phyloP scores from a whole-genome alignment of 2,888 invertebrate species.

The Archips xylosteana region DNA sequence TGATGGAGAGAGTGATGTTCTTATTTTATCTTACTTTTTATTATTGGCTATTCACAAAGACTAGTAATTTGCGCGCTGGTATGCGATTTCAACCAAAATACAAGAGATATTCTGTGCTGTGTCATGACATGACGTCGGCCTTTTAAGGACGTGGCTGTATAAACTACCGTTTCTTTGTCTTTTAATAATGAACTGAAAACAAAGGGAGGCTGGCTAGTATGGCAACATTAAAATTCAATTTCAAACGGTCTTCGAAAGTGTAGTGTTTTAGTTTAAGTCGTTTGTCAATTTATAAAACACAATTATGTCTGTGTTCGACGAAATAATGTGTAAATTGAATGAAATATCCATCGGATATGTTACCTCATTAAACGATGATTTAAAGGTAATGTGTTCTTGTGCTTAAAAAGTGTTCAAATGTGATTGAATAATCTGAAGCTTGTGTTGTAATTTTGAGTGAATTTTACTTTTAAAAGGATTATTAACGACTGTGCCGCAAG shows the following conservation, averaged over 20 bases:
- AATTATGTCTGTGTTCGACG: constrained; percentile 79
- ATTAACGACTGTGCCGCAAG: not conserved
- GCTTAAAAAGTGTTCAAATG: constrained; percentile 19
- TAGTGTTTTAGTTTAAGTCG: constrained; percentile 65
- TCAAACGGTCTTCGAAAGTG: constrained; percentile 80
- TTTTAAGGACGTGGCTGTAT: not conserved
- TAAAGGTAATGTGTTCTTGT: constrained; percentile 63
- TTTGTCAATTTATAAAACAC: constrained; percentile 64
- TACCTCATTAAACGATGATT: constrained; percentile 66
- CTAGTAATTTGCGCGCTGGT: too few species aligned
- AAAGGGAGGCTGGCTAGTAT: not conserved
- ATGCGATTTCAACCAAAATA: too few species aligned
- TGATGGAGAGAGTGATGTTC: too few species aligned
- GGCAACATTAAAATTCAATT: constrained; percentile 65
- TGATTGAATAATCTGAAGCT: constrained; percentile 20
- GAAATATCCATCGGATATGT: constrained; percentile 64
- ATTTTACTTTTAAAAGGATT: not conserved
- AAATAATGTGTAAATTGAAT: constrained; percentile 68
- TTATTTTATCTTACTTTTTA: too few species aligned
- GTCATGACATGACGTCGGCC: too few species aligned
- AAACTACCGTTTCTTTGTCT: not conserved
- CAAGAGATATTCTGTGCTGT: too few species aligned
- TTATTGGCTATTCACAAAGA: too few species aligned
- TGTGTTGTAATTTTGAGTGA: not conserved
- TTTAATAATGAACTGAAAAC: not conserved